Conservation (phyloP, 2,113 vertebrate genomes). For the Bothrops jararaca region DNA sequence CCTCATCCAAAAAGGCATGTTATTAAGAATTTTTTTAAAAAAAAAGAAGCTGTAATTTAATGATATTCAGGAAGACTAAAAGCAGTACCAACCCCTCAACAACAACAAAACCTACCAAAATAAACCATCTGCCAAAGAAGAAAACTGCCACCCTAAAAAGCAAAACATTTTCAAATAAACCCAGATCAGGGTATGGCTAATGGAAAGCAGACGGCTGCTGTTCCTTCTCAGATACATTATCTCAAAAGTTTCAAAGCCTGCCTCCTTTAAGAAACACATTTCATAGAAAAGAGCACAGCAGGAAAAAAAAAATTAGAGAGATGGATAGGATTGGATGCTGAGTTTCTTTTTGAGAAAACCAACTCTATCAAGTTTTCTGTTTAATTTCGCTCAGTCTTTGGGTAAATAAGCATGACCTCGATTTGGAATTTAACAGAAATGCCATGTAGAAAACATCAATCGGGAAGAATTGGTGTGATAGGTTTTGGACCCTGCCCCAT, state of each 20-base stretch:
- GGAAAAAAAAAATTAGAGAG: background rate
- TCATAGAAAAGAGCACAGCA: background rate
- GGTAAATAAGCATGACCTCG: conserved; percentile 20
- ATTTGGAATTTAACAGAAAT: conserved; percentile 13
- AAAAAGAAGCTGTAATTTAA: conserved; percentile 1
- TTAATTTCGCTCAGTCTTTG: conserved; percentile 30
- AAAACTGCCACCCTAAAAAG: conserved; percentile 16
- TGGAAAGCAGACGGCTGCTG: conserved; percentile 14
- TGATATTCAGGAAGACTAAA: background rate
- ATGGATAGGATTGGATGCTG: background rate
- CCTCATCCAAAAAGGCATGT: too few species aligned
- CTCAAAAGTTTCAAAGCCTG: conserved; percentile 24
- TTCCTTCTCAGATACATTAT: conserved; percentile 16
- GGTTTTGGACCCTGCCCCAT: background rate
- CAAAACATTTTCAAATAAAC: background rate
- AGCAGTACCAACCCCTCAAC: background rate
- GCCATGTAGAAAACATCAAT: conserved; percentile 8
- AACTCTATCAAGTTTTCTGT: background rate
- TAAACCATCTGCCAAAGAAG: background rate
- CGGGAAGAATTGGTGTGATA: rapidly evolving
- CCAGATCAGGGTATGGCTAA: conserved; percentile 20
- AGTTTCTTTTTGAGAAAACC: background rate
- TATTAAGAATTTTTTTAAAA: background rate
- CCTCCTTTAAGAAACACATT: conserved; percentile 14
- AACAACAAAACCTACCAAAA: background rate